Evolutionary conservation across 2,113 vertebrate species (phyloP).

Genomic region (Paratilapia polleni): DNA sequence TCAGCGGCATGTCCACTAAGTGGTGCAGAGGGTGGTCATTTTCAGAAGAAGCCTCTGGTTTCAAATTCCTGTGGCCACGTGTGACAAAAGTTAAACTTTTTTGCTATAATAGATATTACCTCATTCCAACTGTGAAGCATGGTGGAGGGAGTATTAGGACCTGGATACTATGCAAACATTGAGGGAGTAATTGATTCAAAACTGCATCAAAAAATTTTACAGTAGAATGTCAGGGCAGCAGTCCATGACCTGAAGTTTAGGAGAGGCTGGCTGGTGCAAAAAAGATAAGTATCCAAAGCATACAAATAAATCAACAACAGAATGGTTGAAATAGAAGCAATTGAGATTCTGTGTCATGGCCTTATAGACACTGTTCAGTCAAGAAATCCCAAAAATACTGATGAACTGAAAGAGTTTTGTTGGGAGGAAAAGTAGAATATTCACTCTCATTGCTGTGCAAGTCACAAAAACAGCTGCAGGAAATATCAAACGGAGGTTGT

Average conservation of each 20-base stretch:
- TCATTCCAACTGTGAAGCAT: background rate
- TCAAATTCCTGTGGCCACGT: background rate
- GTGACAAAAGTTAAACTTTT: background rate
- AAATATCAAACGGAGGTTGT: background rate
- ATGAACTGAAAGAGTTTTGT: background rate
- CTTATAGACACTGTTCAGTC: background rate
- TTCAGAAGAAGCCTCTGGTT: background rate
- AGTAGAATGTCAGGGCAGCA: background rate
- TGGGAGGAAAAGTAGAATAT: too few species aligned
- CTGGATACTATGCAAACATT: background rate
- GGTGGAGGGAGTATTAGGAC: background rate
- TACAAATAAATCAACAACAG: background rate
- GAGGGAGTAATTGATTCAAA: background rate
- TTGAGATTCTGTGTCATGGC: fast-evolving
- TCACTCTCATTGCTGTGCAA: too few species aligned
- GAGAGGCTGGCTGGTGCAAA: background rate
- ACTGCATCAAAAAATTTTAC: background rate
- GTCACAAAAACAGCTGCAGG: background rate
- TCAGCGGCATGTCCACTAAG: background rate
- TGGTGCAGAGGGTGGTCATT: background rate
- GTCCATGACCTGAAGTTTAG: background rate
- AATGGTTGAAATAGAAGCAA: background rate
- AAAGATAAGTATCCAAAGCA: background rate
- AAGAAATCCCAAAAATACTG: background rate
- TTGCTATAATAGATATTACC: too few species aligned